phyloP scores from a whole-genome alignment of 23 tunicate species.

The Corella eumyota region DNA sequence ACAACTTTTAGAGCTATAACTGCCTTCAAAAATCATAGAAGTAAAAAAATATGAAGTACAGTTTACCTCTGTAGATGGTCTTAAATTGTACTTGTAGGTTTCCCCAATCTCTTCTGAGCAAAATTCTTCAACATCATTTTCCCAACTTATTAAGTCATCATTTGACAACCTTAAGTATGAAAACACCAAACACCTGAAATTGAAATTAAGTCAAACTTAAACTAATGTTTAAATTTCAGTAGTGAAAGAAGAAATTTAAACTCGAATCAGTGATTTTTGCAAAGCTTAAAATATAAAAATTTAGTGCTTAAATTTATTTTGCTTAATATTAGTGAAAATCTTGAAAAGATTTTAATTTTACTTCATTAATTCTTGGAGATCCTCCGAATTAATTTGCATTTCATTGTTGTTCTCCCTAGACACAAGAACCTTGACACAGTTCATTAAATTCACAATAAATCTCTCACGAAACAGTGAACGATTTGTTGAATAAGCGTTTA shows the following conservation, averaged over 20 bases:
- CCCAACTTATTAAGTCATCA: conserved; percentile 58
- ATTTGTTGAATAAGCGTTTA: conserved; percentile 18
- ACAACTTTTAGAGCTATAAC: too few relatives aligned
- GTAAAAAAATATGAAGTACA: not conserved
- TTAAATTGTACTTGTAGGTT: conserved; percentile 62
- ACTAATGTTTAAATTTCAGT: not conserved
- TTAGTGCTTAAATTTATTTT: not conserved
- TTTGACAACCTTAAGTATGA: conserved; percentile 36
- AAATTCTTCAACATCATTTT: conserved; percentile 76
- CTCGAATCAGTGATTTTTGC: too few relatives aligned
- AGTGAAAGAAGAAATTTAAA: too few relatives aligned
- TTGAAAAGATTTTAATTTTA: too few relatives aligned
- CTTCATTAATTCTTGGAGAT: conserved; percentile 29
- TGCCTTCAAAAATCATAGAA: too few relatives aligned
- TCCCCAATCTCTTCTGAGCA: conserved; percentile 85
- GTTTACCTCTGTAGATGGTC: conserved; percentile 69
- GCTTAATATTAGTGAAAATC: too few relatives aligned
- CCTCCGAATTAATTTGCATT: conserved; percentile 3
- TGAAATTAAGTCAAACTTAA: not conserved
- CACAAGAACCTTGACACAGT: conserved; percentile 21
- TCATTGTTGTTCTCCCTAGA: not conserved
- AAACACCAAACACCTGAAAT: conserved; percentile 40
- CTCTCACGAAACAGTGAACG: conserved; percentile 21
- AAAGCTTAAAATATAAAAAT: too few relatives aligned
- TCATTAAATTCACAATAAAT: conserved; percentile 65